Evolutionary conservation across 1,140 invertebrate genomes (phyloP).

Genomic region (Brachionus asplanchnoidis): DNA sequence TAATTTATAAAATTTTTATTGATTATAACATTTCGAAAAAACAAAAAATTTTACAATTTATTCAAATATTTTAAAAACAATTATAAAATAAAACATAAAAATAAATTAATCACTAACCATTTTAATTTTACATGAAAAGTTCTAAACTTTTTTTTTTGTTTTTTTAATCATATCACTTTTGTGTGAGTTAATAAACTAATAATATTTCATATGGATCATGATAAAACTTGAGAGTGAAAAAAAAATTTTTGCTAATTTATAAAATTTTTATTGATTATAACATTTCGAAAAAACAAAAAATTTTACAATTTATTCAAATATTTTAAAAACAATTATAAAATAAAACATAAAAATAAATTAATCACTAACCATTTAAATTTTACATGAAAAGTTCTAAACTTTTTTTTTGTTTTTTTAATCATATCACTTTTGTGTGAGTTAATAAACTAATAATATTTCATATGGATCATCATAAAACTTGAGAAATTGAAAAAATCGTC

Average conservation of each 20-base stretch:
- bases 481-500: not conserved
- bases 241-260: not conserved
- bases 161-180: too few relatives aligned
- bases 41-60: too few relatives aligned
- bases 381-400: not conserved
- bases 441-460: not conserved
- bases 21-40: too few relatives aligned
- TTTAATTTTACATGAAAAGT: too few relatives aligned
- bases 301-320: not conserved
- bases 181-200: too few relatives aligned
- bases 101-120: too few relatives aligned
- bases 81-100: too few relatives aligned
- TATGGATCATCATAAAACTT: not conserved
- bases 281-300: not conserved
- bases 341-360: conserved; percentile 10
- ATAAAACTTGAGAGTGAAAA: not conserved
- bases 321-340: not conserved
- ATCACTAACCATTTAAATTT: conserved; percentile 5
- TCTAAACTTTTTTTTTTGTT: too few relatives aligned
- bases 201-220: not conserved
- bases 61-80: too few relatives aligned
- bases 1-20: too few relatives aligned
- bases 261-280: not conserved
- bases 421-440: too few relatives aligned
- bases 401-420: not conserved